These are phyloP conservation scores for Eulemur coronatus DNA, from an alignment of 2,797 vertebrate species.

Conservation along the genomic window DNA sequence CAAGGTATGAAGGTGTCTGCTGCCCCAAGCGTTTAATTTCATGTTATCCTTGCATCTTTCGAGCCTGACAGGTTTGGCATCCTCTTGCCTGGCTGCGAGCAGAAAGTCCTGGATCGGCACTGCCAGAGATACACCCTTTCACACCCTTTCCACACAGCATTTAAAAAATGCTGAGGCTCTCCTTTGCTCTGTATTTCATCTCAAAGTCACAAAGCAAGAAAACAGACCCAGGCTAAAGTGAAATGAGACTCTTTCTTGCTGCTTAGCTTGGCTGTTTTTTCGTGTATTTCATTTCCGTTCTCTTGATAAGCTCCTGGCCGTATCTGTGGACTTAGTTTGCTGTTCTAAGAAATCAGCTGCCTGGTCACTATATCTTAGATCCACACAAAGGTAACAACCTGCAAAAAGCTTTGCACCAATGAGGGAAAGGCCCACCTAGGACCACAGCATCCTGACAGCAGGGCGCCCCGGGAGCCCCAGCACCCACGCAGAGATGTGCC, in stretches of 20 bases:
- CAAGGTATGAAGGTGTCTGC: background rate
- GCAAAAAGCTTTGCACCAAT: background rate
- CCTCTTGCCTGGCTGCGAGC: background rate
- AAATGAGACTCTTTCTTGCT: background rate
- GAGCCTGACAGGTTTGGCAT: background rate
- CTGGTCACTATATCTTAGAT: background rate
- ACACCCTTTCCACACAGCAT: background rate
- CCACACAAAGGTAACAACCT: background rate
- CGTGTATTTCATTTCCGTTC: background rate
- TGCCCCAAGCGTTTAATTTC: background rate
- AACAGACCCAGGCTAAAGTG: background rate
- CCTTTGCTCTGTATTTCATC: background rate
- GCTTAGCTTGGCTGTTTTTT: background rate
- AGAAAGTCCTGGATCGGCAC: background rate
- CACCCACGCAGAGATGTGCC: background rate
- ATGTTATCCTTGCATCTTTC: background rate
- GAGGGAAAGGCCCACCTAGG: background rate
- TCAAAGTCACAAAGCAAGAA: background rate
- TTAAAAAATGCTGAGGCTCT: background rate
- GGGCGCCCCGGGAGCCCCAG: fast-evolving
- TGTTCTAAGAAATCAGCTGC: background rate
- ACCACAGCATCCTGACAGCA: background rate
- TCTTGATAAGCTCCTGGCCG: background rate
- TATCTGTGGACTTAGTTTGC: background rate
- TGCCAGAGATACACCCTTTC: background rate